Evolutionary conservation across 2,797 vertebrate genomes (phyloP).

Genomic region (Crypturellus tataupa): DNA sequence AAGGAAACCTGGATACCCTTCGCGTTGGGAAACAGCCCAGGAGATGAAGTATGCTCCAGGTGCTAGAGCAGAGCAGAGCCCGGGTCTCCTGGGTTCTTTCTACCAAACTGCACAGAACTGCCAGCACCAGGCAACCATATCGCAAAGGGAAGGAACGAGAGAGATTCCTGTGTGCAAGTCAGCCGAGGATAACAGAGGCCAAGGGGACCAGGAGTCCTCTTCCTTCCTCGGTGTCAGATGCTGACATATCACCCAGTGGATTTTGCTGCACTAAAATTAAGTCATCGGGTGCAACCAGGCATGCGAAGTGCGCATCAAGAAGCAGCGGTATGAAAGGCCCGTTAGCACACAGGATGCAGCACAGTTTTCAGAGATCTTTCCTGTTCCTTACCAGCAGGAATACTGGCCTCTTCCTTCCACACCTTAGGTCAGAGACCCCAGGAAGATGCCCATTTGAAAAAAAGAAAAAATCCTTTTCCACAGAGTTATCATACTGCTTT

Average conservation of each 20-base stretch:
- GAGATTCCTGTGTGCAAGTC: accelerated
- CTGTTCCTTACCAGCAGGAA: background rate
- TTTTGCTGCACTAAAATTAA: background rate
- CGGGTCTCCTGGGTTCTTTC: background rate
- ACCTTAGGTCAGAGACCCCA: background rate
- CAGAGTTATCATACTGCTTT: background rate
- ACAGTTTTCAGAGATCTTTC: background rate
- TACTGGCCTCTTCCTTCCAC: background rate
- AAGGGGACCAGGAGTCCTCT: background rate
- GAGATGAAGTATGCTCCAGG: background rate
- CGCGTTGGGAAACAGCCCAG: accelerated
- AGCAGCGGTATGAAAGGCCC: background rate
- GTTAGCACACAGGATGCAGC: background rate
- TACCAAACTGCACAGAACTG: background rate
- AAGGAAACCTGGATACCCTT: accelerated
- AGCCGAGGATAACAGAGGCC: background rate
- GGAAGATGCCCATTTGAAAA: background rate
- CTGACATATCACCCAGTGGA: background rate
- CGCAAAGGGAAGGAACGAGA: accelerated
- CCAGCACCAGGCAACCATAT: accelerated
- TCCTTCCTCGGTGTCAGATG: accelerated
- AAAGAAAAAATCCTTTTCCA: background rate
- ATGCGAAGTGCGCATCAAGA: background rate
- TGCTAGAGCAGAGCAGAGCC: background rate
- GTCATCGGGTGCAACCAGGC: background rate